Base-by-base conservation (phyloP, 2,113 vertebrate genomes). In the Pelusios castaneus region DNA sequence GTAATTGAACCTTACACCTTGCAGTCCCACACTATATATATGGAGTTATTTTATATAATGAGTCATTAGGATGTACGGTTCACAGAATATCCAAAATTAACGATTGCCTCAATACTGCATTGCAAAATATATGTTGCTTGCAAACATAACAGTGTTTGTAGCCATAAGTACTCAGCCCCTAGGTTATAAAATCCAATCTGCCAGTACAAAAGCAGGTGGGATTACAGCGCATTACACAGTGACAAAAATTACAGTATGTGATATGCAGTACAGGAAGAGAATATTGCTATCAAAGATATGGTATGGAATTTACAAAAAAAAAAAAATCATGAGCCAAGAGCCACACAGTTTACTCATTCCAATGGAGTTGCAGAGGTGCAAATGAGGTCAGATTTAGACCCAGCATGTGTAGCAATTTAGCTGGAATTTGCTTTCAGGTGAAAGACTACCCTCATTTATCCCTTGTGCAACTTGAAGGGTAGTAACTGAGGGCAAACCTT, bases 31-130 rank as follows among this genome's bases (percentile, higher is more conserved):
- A 89, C 89, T 80, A 22, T 0, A 0, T 38, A 22, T 41, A 41
- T 80, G 75, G 56, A 81, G 88, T 60, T 60, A 60, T 34, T 60
- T 31, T 16, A 60, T 31, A 60, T 31, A 31, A 31, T 34, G 12
- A 60, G 58, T 16, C 29, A 90, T 86, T 73, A 88, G 87, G 90
- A 49, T 12, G 3, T 60, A 60, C 27, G 41, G 17, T 83, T 31
- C 73, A 55, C 12, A 31, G 12, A 10, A 51, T 67, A 82, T 29
- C n/a, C 21, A 82, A 73, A 89, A 60, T 60, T 13, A 88, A 2
- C 0, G 0, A 82, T 1, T 8, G 58, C 45, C 45, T 84, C 41
- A 76, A 0, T 1, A 3, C 31, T 79, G 25, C 87, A 17, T 27
- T 27, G 41, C 47, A 41, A 2, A 0, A 16, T 31, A 34, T 12